These are phyloP conservation scores for Arbacia lixula DNA, from an alignment of 53 echinoderm and acorn worm genomes.

Conservation along the genomic window DNA sequence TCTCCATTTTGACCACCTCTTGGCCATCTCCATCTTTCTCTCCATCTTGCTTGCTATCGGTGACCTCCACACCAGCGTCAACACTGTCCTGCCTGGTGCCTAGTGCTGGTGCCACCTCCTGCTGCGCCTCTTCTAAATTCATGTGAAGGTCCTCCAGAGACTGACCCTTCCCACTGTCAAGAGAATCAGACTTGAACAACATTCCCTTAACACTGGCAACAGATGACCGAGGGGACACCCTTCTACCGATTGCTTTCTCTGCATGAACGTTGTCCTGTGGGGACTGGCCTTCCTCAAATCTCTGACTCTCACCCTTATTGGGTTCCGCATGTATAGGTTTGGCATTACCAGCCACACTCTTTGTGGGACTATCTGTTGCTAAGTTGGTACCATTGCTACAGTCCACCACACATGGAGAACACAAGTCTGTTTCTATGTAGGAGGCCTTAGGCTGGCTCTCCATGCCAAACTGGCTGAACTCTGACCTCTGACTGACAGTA, in stretches of 20 bases:
- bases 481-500: slow-evolving; percentile 74
- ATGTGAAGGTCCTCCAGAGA: slow-evolving; percentile 81
- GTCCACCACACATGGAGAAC: slow-evolving; percentile 35
- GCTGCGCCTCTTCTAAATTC: slow-evolving; percentile 9
- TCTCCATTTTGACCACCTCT: too few species aligned
- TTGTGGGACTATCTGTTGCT: not conserved
- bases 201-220: not conserved
- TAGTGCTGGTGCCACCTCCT: not conserved
- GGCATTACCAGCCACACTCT: not conserved
- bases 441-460: not conserved
- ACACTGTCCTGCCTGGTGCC: slow-evolving; percentile 1
- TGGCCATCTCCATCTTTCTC: not conserved
- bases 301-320: not conserved
- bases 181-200: slow-evolving; percentile 83
- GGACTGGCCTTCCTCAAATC: not conserved
- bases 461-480: slow-evolving; percentile 62
- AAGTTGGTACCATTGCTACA: slow-evolving; percentile 27
- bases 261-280: not conserved
- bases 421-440: slow-evolving; percentile 26
- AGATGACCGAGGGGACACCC: not conserved
- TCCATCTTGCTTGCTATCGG: not conserved
- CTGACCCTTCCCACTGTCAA: slow-evolving; percentile 90
- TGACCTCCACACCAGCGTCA: not conserved
- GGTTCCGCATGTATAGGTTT: not conserved
- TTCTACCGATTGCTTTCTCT: too few species aligned